Base-by-base conservation (phyloP, 2,888 invertebrate genomes). In the Pardosa pseudoannulata region DNA sequence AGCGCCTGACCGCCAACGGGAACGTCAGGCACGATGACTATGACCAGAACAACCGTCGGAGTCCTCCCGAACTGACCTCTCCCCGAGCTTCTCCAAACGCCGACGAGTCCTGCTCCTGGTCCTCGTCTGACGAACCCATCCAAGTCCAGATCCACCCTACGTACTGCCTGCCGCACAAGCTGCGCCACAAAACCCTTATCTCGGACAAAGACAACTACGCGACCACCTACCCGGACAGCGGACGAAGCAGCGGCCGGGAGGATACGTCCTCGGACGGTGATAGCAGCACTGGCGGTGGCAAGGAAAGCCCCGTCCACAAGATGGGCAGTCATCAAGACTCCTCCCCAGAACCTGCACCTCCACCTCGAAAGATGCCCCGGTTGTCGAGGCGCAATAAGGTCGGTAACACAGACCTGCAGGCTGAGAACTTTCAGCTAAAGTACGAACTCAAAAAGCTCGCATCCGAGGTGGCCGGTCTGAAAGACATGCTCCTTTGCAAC, bases 181-280 rank as follows among this genome's bases (percentile, higher is more conserved):
- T 97, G 89, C 95, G 97, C 91, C 97, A 97, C 93, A 97, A 97
- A 92, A 95, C 96, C 46, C 95, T 96, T 91, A 93, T 97, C 88
- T 96, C 96, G 11, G 97, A 97, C 91, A 96, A 96, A 91, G 97
- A 97, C 91, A 71, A 89, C 11, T 91, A 91, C n/a, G 96, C 19
- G 95, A 95, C 2, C 95, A 96, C 0, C 96, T 96, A 95, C 80
- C 89, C 72, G 88, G 91, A 90, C 86, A 90, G 90, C 78, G 91
- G 90, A 7, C 90, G 90, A 5, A 96, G 96, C 36, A 97, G 90
- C 16, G 96, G 96, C 29, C 93, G 97, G 7, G 87, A 87, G 29
- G 97, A 97, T 91, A 96, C 96, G 0, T 97, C 97, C 6, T 92
- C 96, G 79, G 96, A 95, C 1, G 94, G 94, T 9, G 89, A 88